These are phyloP conservation scores for Drosophila borborema DNA, from an alignment of 2,888 invertebrate species.

Conservation along the genomic window DNA sequence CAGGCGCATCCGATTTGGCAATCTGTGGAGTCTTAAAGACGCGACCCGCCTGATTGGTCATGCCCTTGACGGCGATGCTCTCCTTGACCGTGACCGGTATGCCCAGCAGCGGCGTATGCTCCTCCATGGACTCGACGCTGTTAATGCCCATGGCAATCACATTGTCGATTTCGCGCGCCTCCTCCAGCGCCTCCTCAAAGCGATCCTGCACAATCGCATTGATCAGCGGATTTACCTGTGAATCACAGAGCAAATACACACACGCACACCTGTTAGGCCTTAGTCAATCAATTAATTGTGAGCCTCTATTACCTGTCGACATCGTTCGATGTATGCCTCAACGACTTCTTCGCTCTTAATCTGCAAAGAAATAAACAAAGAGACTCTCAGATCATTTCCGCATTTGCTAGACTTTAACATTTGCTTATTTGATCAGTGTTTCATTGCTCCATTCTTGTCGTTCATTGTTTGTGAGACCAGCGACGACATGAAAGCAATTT, in stretches of 20 bases:
- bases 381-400: slow-evolving; percentile 51
- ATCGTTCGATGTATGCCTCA: slow-evolving; percentile 90
- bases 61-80: slow-evolving; percentile 91
- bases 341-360: slow-evolving; percentile 90
- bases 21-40: slow-evolving; percentile 87
- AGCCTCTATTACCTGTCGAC: slow-evolving; percentile 88
- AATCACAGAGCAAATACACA: not conserved
- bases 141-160: slow-evolving; percentile 87
- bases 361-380: slow-evolving; percentile 85
- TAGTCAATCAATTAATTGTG: not conserved
- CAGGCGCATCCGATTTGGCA: slow-evolving; percentile 91
- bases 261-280: not conserved
- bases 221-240: slow-evolving; percentile 90
- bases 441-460: too few species aligned
- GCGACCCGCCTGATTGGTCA: slow-evolving; percentile 91
- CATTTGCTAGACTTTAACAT: slow-evolving; percentile 9
- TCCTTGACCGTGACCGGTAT: slow-evolving; percentile 95
- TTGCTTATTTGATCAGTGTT: slow-evolving; percentile 3
- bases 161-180: slow-evolving; percentile 90
- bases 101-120: slow-evolving; percentile 91
- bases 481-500: slow-evolving; percentile 58
- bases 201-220: slow-evolving; percentile 93
- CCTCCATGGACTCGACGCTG: slow-evolving; percentile 88
- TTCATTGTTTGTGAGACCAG: too few species aligned
- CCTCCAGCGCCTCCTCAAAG: slow-evolving; percentile 90